These are phyloP conservation scores for Geodia barretti DNA, from an alignment of 37 sponge, comb jelly and placozoan genomes.

Conservation along the genomic window DNA sequence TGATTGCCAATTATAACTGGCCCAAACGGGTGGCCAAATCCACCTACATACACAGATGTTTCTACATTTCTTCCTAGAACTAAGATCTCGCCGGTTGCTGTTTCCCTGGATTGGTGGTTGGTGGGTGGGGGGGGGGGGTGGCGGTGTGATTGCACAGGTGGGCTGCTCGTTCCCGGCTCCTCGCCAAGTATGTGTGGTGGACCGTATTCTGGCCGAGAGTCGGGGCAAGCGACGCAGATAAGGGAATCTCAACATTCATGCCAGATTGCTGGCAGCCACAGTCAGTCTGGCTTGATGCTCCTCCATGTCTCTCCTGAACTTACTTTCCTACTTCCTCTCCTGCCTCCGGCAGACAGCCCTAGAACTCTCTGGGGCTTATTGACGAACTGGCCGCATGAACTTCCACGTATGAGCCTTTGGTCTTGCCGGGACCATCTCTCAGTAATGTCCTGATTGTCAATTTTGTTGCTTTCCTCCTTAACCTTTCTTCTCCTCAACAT, in stretches of 20 bases:
- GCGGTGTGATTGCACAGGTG: conserved; percentile 93
- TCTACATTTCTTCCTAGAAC: neutral
- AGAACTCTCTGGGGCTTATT: conserved; percentile 90
- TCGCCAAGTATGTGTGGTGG: conserved; percentile 80
- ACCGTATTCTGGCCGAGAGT: conserved; percentile 90
- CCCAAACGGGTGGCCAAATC: conserved; percentile 99
- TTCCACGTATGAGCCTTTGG: conserved; percentile 99
- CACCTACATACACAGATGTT: conserved; percentile 96
- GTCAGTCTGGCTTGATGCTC: conserved; percentile 67
- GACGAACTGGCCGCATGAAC: conserved; percentile 98
- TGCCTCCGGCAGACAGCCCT: conserved; percentile 64
- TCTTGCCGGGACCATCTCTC: conserved; percentile 97
- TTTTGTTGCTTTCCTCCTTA: neutral
- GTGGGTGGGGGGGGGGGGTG: conserved; percentile 80
- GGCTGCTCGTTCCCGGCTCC: conserved; percentile 91
- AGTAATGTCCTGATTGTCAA: conserved; percentile 28
- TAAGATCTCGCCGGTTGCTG: too few relatives aligned
- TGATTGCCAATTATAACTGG: conserved; percentile 97
- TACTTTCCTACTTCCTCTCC: too few relatives aligned
- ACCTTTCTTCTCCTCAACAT: neutral
- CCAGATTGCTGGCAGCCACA: conserved; percentile 97
- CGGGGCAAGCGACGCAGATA: conserved; percentile 95
- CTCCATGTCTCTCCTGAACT: neutral
- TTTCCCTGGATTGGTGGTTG: neutral
- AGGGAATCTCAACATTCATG: conserved; percentile 99